These are phyloP conservation scores for Todiramphus saurophagus DNA, from an alignment of 2,113 vertebrate species.

Conservation along the genomic window DNA sequence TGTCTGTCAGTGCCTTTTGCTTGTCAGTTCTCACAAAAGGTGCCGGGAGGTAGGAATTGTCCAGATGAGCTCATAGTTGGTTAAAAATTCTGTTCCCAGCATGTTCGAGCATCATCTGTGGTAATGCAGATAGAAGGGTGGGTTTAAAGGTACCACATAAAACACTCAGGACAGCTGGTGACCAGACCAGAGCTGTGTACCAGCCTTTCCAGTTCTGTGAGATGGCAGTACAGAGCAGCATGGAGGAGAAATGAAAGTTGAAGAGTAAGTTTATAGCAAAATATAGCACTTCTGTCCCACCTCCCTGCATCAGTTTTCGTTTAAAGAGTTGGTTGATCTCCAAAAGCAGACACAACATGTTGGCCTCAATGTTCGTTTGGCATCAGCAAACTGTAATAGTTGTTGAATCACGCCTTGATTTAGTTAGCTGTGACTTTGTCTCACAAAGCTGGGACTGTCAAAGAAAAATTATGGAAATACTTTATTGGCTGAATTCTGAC, in stretches of 20 bases:
- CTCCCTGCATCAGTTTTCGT: neutral
- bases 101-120: neutral
- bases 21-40: neutral
- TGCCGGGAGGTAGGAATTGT: neutral
- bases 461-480: neutral
- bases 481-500: conserved; percentile 29
- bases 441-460: neutral
- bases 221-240: neutral
- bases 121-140: neutral
- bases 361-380: conserved; percentile 1
- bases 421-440: conserved; percentile 10
- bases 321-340: conserved; percentile 25
- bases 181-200: neutral
- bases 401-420: conserved; percentile 50
- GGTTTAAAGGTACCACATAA: neutral
- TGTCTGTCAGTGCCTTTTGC: neutral
- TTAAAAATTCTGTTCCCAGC: neutral
- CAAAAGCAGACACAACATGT: conserved; percentile 30
- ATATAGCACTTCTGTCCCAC: neutral
- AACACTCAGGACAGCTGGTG: neutral
- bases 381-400: conserved; percentile 26
- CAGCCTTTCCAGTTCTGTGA: neutral
- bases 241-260: neutral
- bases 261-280: neutral
- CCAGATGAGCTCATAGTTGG: neutral